phyloP scores from a whole-genome alignment of 2,888 invertebrate species.

The Agonopterix subpropinquella region DNA sequence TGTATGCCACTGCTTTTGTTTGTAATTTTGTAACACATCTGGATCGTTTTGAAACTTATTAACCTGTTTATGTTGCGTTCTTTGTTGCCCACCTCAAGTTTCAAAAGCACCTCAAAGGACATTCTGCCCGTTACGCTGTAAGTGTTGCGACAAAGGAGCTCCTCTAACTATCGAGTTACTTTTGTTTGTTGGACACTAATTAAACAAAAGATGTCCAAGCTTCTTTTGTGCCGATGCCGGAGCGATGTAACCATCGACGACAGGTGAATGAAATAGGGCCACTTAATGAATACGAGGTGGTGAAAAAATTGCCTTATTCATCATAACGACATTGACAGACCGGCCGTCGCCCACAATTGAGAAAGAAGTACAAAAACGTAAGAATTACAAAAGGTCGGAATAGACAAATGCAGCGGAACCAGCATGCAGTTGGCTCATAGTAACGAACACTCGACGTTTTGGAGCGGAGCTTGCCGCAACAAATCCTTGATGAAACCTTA shows the following conservation, averaged over 20 bases:
- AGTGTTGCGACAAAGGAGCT: slow-evolving; percentile 53
- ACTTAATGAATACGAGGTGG: slow-evolving; percentile 20
- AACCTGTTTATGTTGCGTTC: slow-evolving; percentile 66
- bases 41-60: slow-evolving; percentile 74
- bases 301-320: slow-evolving; percentile 32
- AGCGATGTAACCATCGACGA: slow-evolving; percentile 35
- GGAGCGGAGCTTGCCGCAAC: slow-evolving; percentile 75
- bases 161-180: slow-evolving; percentile 63
- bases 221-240: slow-evolving; percentile 41
- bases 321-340: slow-evolving; percentile 43
- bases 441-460: slow-evolving; percentile 65
- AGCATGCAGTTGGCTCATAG: slow-evolving; percentile 67
- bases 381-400: slow-evolving; percentile 40
- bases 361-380: slow-evolving; percentile 21
- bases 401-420: slow-evolving; percentile 68
- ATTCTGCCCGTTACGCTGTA: slow-evolving; percentile 40
- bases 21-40: slow-evolving; percentile 67
- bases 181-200: slow-evolving; percentile 63
- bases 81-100: slow-evolving; percentile 30
- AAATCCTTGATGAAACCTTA: slow-evolving; percentile 75
- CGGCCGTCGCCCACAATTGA: slow-evolving; percentile 42
- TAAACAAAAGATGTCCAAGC: slow-evolving; percentile 60
- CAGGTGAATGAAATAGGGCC: slow-evolving; percentile 47
- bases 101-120: slow-evolving; percentile 58
- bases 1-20: slow-evolving; percentile 63